phyloP scores from a whole-genome alignment of 2,113 vertebrate genomes.

The Dicerorhinus sumatrensis region DNA sequence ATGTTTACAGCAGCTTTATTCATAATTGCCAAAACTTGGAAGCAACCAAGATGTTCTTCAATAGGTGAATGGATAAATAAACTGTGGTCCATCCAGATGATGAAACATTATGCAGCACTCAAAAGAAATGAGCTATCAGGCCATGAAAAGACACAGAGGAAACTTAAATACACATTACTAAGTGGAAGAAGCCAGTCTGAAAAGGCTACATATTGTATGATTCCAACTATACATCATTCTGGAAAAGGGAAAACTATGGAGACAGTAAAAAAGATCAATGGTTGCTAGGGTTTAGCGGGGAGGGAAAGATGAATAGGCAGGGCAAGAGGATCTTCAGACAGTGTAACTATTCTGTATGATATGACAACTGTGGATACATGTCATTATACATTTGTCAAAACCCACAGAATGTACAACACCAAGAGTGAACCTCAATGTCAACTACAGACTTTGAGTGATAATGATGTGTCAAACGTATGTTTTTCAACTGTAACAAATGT shows the following conservation, averaged over 20 bases:
- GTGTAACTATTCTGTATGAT: not conserved
- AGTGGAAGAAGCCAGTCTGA: not conserved
- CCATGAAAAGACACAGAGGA: not conserved
- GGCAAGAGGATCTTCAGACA: not conserved
- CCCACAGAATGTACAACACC: not conserved
- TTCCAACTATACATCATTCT: not conserved
- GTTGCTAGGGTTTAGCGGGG: not conserved
- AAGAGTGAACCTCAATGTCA: not conserved
- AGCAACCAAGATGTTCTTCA: not conserved
- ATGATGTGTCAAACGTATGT: not conserved
- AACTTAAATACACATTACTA: not conserved
- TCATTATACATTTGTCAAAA: not conserved
- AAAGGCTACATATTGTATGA: not conserved
- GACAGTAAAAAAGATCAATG: not conserved
- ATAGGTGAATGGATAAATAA: not conserved
- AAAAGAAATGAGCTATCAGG: conserved; percentile 22
- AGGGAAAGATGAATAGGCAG: not conserved
- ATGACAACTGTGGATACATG: not conserved
- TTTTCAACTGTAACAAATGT: not conserved
- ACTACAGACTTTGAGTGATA: not conserved
- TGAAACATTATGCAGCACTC: not conserved
- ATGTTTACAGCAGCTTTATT: not conserved
- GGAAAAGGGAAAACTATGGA: not conserved
- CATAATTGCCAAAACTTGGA: not conserved
- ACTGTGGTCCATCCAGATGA: not conserved